A percentile compares a stretch with the other conserved stretches of the same genome.
Conservation (phyloP, 2,113 vertebrate species). For the Rynchops niger region DNA sequence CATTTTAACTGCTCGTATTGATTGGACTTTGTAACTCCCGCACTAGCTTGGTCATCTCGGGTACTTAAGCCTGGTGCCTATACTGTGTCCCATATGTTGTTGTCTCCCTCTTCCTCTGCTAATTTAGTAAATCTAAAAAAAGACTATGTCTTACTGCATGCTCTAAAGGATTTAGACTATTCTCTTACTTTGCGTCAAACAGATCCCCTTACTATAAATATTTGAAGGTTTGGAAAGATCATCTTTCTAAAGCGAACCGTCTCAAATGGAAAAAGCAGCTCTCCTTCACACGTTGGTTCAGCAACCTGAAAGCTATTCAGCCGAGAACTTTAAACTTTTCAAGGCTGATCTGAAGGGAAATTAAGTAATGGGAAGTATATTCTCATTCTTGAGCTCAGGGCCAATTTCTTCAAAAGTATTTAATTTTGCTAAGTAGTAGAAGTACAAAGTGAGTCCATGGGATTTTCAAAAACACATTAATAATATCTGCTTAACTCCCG, state of each 20-base stretch:
- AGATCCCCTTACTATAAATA: neutral
- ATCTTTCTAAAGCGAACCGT: neutral
- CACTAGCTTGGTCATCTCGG: fast-evolving
- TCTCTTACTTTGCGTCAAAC: neutral
- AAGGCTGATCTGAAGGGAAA: neutral
- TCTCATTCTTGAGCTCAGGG: neutral
- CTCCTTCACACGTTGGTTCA: neutral
- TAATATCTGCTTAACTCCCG: neutral
- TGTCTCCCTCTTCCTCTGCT: neutral
- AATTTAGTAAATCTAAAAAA: neutral
- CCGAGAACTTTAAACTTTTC: neutral
- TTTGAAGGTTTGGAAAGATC: neutral
- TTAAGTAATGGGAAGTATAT: neutral
- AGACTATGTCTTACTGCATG: neutral
- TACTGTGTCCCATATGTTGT: fast-evolving
- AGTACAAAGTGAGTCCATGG: neutral
- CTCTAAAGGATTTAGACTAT: neutral
- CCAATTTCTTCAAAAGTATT: neutral
- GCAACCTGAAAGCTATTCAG: neutral
- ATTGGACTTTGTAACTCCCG: neutral
- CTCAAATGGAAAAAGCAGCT: neutral
- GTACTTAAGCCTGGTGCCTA: too few species aligned
- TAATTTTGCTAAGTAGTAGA: neutral
- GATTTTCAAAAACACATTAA: neutral
- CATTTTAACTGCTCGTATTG: neutral